Base-by-base conservation (phyloP, 2,888 invertebrate genomes). In the Heteropelma amictum region DNA sequence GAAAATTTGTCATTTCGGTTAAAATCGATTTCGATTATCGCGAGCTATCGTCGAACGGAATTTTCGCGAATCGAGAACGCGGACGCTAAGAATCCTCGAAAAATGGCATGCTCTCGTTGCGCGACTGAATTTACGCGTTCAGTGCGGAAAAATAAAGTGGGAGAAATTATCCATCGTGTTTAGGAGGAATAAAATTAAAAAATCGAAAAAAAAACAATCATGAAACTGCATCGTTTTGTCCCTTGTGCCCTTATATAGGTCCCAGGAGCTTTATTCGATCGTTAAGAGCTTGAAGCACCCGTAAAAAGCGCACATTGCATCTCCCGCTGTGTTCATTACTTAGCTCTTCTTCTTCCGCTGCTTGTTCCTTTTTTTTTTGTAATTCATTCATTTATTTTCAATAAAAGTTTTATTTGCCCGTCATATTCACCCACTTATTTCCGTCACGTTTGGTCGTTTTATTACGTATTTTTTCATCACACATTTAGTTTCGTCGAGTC, bases 261-360 rank as follows among this genome's bases (percentile, higher is more conserved):
- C 85, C 79, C 82, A 82, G 80, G 84, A 85, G 81, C 82, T 86
- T 81, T 80, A 77, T 82, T 80, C 81, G 79, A 81, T 85, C 81
- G 82, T 85, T 82, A 84, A 82, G 83, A 83, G 80, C 72, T 84
- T 85, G 80, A 85, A 79, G 76, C 81, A 79, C 65, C 76, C 70
- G 80, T 85, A 79, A 81, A 58, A 58, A 70, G 79, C 64, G 75
- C 71, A 49, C 23, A 49, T 77, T 79, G 71, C 80, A 83, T 82
- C 76, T 80, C 76, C 40, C 69, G 77, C 73, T 81, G 82, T 68
- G 77, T 81, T 10, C 60, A 19, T 19, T 60, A 17, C 23, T 40
- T 42, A 53, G 12, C 19, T 60, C 19, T 61, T 33, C 78, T 78
- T 73, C 75, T 63, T 76, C 63, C 78, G n/a, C n/a, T n/a, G n/a